Conservation (phyloP, 2,888 invertebrate species). For the Sisyra nigra region DNA sequence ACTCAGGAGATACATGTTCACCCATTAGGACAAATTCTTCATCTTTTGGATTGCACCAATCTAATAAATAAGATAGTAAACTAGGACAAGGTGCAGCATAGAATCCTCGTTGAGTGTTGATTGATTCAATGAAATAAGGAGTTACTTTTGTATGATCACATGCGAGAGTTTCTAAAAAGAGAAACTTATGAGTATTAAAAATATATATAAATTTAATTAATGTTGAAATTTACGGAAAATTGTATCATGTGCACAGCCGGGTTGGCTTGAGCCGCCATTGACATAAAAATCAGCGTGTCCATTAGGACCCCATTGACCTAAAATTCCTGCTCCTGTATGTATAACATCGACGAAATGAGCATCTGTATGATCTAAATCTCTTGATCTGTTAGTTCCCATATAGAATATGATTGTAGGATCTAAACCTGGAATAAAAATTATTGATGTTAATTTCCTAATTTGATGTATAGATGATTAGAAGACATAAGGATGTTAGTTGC, state of each 20-base stretch:
- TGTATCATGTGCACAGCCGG: conserved; percentile 69
- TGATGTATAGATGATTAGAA: background rate
- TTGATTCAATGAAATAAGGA: conserved; percentile 80
- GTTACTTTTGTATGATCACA: conserved; percentile 85
- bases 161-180: conserved; percentile 57
- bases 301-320: conserved; percentile 80
- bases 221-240: conserved; percentile 50
- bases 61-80: conserved; percentile 66
- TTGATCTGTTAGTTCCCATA: conserved; percentile 63
- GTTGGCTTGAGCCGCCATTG: conserved; percentile 77
- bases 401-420: conserved; percentile 80
- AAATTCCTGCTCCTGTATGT: conserved; percentile 74
- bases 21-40: conserved; percentile 75
- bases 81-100: conserved; percentile 76
- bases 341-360: conserved; percentile 71
- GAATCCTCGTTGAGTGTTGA: conserved; percentile 61
- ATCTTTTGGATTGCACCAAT: conserved; percentile 67
- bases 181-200: background rate
- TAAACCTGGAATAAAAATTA: conserved; percentile 35
- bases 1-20: conserved; percentile 65
- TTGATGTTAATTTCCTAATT: no score
- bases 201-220: background rate
- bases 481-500: background rate
- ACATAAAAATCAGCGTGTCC: conserved; percentile 83
- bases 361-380: conserved; percentile 63